Percentiles rank a stretch among this genome's conserved stretches.
Evolutionary conservation across 2,888 invertebrate genomes (phyloP).

Genomic region (Agrenia bidenticulata): DNA sequence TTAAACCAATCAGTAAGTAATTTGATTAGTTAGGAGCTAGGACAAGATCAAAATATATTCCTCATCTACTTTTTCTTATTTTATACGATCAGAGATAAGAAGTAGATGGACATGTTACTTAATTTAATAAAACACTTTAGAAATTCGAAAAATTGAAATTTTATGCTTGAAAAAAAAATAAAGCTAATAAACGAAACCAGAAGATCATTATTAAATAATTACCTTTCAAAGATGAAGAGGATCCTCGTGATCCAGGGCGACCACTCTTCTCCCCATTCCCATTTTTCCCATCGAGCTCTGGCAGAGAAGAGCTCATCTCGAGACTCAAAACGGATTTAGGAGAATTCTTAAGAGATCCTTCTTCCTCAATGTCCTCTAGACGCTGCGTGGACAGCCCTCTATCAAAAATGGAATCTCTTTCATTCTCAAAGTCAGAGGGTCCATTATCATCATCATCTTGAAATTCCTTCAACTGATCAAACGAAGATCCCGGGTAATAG

Average conservation of each 20-base stretch:
- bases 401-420: constrained; percentile 14
- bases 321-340: constrained; percentile 86
- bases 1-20: no score
- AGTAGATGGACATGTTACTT: no score
- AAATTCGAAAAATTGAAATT: not conserved
- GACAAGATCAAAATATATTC: no score
- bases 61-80: no score
- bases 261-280: constrained; percentile 63
- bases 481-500: constrained; percentile 51
- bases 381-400: not conserved
- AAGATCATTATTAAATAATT: not conserved
- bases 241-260: constrained; percentile 50
- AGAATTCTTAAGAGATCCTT: constrained; percentile 86
- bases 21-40: no score
- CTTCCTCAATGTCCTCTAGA: constrained; percentile 63
- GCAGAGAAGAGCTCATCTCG: constrained; percentile 75
- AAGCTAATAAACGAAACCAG: not conserved
- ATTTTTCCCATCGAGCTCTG: constrained; percentile 74
- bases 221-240: constrained; percentile 48
- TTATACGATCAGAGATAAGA: no score
- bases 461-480: constrained; percentile 59
- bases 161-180: not conserved
- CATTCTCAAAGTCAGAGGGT: constrained; percentile 28
- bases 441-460: constrained; percentile 57
- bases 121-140: no score